These are phyloP conservation scores for Andrena bucephala DNA, from an alignment of 2,888 invertebrate genomes.

Conservation along the genomic window DNA sequence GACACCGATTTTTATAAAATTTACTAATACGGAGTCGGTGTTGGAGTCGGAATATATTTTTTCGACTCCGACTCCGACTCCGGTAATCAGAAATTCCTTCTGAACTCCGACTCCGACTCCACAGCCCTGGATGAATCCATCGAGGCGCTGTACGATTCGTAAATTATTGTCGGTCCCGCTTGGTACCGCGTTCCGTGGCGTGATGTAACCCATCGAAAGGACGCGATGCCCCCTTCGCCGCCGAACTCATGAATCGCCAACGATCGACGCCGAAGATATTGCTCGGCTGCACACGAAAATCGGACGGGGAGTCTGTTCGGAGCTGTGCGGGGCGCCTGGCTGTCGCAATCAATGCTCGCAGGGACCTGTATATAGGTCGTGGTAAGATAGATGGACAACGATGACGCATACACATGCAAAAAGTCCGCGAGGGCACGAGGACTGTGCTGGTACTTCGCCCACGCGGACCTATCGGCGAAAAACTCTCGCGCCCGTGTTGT, in stretches of 20 bases:
- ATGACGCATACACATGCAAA: constrained; percentile 56
- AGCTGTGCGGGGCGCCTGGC: constrained; percentile 37
- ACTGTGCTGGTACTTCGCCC: constrained; percentile 42
- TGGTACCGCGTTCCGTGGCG: background rate
- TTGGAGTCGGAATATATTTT: too few relatives aligned
- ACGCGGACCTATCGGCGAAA: constrained; percentile 29
- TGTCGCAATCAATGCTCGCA: constrained; percentile 47
- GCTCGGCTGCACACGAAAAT: constrained; percentile 1
- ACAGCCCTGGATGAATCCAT: background rate
- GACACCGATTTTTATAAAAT: too few relatives aligned
- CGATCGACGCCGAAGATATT: constrained; percentile 12
- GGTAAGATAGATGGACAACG: constrained; percentile 48
- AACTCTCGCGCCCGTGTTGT: background rate
- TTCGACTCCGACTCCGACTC: too few relatives aligned
- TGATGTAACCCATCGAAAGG: constrained; percentile 1
- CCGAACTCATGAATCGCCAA: background rate
- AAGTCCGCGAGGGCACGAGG: constrained; percentile 27
- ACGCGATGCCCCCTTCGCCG: background rate
- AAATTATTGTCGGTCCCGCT: background rate
- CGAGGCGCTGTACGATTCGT: background rate
- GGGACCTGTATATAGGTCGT: constrained; percentile 36
- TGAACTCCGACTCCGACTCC: too few relatives aligned
- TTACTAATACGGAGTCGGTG: too few relatives aligned
- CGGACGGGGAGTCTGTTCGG: constrained; percentile 20
- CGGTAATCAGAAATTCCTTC: too few relatives aligned